These are phyloP conservation scores for Polymixis flavicincta DNA, from an alignment of 2,888 invertebrate genomes.

Conservation along the genomic window DNA sequence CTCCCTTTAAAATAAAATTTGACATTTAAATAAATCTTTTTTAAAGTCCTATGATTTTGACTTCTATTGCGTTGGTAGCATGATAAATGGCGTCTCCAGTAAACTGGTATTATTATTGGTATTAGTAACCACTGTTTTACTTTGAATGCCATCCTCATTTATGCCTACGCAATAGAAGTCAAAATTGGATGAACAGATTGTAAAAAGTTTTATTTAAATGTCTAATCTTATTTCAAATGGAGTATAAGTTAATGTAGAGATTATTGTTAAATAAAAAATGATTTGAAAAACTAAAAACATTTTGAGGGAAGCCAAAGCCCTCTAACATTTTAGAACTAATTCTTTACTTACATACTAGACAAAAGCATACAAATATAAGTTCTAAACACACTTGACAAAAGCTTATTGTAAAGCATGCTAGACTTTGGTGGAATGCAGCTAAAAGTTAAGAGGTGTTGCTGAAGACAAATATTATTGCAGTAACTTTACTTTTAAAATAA, in stretches of 20 bases:
- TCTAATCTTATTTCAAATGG: no score
- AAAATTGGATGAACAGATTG: no score
- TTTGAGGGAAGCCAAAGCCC: conserved; percentile 12
- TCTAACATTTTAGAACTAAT: conserved; percentile 8
- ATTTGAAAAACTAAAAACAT: conserved; percentile 1
- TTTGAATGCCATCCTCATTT: no score
- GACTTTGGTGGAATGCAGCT: conserved; percentile 32
- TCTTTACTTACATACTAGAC: conserved; percentile 21
- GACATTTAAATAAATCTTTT: no score
- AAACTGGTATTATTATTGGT: no score
- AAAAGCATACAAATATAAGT: conserved; percentile 19
- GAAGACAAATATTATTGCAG: conserved; percentile 13
- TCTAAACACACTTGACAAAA: conserved; percentile 23
- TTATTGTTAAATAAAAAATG: conserved; percentile 27
- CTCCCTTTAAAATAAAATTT: neutral
- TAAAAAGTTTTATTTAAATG: no score
- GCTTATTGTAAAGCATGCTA: conserved; percentile 18
- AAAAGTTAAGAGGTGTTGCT: conserved; percentile 13
- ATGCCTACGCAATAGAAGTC: no score
- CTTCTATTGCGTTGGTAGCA: no score
- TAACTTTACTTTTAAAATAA: conserved; percentile 23
- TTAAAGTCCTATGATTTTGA: no score
- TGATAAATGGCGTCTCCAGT: no score
- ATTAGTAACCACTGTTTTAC: no score
- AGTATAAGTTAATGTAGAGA: neutral